Base-by-base conservation (phyloP, 1,140 invertebrate genomes). In the Microplitis mediator region DNA sequence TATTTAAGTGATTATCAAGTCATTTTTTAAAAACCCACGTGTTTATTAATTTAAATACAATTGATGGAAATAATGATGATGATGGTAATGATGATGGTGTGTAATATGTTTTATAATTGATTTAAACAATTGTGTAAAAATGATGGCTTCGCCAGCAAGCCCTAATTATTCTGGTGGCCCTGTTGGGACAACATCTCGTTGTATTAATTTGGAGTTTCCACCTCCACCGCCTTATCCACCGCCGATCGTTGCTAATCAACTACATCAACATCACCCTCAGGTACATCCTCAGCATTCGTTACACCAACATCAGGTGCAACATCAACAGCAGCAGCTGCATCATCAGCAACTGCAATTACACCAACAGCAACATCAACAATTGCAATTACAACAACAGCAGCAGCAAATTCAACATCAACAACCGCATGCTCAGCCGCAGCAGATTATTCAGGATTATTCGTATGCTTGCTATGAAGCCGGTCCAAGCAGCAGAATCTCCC, bases 391-490 rank as follows among this genome's bases (percentile, higher is more conserved):
- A 13, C 54, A 51, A 13, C 36, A 65, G 23, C 76, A 45, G 77
- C 80, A 50, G 71, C 78, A 67, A 72, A 77, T 54, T 78, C 77
- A 14, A 32, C 35, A 58, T 2, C 32, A 56, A 32, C 0, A 23
- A 23, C 23, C 23, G 23, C 23, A 23, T 23, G 23, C 23, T 23
- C 23, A 23, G 23, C 36, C 14, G 31, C 61, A 31, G n/a, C 45
- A 54, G 23, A 31, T 54, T 32, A 54, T 83, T 51, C 77, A 86
- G 52, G 92, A 93, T 80, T 94, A 94, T 82, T 92, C 92, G 5
- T 94, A 94, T 81, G 93, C 93, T 9, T 94, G 94, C 80, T 94
- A 94, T 81, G 92, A 93, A 73, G 89, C 90, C 0, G 90, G 90
- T 0, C 90, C 92, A 5, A 23, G 14, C 4, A 89, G 89, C 69